phyloP scores from a whole-genome alignment of 2,113 vertebrate species.

The Riparia riparia region DNA sequence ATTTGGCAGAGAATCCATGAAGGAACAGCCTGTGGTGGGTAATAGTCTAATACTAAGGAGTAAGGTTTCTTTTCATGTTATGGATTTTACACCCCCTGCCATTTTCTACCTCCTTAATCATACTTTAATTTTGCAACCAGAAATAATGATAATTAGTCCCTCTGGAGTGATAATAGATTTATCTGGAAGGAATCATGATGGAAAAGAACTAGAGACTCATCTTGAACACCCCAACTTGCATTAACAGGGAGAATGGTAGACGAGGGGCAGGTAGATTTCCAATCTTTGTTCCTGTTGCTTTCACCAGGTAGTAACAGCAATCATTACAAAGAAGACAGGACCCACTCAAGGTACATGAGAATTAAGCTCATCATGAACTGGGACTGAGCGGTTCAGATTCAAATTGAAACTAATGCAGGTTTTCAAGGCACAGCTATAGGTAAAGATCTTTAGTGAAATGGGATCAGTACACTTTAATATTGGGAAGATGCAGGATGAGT shows the following conservation, averaged over 20 bases:
- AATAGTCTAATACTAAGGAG: not conserved
- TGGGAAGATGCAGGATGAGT: not conserved
- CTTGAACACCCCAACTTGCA: not conserved
- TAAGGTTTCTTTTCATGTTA: not conserved
- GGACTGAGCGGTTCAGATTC: not conserved
- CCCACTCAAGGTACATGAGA: not conserved
- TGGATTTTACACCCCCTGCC: not conserved
- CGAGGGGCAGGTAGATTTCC: not conserved
- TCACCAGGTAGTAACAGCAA: not conserved
- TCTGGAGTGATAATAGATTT: not conserved
- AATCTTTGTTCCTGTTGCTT: not conserved
- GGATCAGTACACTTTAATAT: not conserved
- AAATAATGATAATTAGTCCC: not conserved
- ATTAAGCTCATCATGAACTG: not conserved
- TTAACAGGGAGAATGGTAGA: not conserved
- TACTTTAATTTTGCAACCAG: not conserved
- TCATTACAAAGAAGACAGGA: not conserved
- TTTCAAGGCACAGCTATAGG: not conserved
- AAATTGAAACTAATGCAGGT: not conserved
- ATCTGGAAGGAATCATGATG: not conserved
- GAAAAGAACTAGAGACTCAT: not conserved
- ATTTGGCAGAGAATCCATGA: not conserved
- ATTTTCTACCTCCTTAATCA: not conserved
- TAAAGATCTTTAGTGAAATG: accelerated
- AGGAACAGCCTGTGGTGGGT: not conserved